Evolutionary conservation across 1,140 invertebrate species (phyloP).

Genomic region (Temnothorax longispinosus): DNA sequence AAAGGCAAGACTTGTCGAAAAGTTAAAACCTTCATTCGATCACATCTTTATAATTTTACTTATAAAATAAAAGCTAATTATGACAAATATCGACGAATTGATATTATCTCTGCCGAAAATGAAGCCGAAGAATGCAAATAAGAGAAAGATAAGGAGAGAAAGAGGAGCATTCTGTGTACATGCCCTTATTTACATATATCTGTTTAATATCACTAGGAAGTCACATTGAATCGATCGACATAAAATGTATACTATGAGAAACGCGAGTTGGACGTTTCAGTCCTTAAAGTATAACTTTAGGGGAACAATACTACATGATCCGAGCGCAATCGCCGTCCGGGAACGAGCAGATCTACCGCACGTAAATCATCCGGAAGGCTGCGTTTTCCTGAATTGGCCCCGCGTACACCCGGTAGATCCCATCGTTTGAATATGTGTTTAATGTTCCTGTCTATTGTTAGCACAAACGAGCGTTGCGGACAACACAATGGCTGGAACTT

Average conservation of each 20-base stretch:
- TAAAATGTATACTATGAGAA: conserved; percentile 32
- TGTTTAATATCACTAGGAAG: not conserved
- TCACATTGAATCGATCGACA: conserved; percentile 6
- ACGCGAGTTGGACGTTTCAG: not conserved
- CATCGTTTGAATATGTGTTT: conserved; percentile 63
- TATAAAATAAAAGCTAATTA: not conserved
- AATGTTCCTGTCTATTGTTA: conserved; percentile 62
- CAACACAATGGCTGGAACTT: conserved; percentile 62
- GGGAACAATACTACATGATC: conserved; percentile 57
- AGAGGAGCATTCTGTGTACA: not conserved
- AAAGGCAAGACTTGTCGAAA: not conserved
- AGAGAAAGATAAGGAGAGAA: not conserved
- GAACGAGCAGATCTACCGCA: conserved; percentile 49
- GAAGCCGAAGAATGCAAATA: not conserved
- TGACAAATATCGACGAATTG: not conserved
- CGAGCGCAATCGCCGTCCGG: conserved; percentile 46
- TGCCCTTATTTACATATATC: conserved; percentile 3
- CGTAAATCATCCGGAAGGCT: conserved; percentile 59
- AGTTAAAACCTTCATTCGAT: not conserved
- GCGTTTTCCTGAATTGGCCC: conserved; percentile 56
- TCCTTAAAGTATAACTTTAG: conserved; percentile 52
- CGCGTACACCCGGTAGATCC: conserved; percentile 56
- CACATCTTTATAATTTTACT: not conserved
- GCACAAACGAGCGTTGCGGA: conserved; percentile 58
- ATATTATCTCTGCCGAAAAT: conserved; percentile 10